These are phyloP conservation scores for Pyrrhosoma nymphula DNA, from an alignment of 2,888 invertebrate species.

Conservation along the genomic window DNA sequence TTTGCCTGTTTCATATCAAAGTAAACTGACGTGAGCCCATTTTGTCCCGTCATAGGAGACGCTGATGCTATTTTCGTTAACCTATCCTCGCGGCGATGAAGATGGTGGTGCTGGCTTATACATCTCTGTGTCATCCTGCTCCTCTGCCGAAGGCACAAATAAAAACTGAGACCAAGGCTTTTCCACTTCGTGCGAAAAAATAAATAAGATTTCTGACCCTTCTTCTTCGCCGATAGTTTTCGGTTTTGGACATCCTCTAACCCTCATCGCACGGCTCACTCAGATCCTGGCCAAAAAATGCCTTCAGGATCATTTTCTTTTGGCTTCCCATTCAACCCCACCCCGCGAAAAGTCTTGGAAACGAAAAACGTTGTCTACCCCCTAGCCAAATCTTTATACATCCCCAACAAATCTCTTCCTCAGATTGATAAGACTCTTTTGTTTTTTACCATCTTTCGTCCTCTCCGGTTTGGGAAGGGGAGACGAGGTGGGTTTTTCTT, in stretches of 20 bases:
- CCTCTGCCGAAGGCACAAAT: not conserved
- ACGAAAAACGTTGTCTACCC: not conserved
- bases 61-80: not conserved
- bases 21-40: not conserved
- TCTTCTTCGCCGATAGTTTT: not conserved
- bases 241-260: not conserved
- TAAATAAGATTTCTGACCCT: not conserved
- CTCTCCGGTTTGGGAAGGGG: not conserved
- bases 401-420: constrained; percentile 8
- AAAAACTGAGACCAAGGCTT: not conserved
- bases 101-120: too few species aligned
- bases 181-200: not conserved
- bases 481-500: not conserved
- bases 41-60: not conserved
- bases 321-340: not conserved
- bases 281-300: not conserved
- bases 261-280: not conserved
- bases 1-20: not conserved
- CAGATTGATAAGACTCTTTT: not conserved
- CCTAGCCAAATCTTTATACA: not conserved
- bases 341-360: not conserved
- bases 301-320: constrained; percentile 14
- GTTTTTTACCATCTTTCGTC: constrained; percentile 3
- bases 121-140: too few species aligned
- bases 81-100: not conserved